Evolutionary conservation across 2,888 invertebrate species (phyloP), one percentile per base, ranked within the genome.

Genomic region (Pyrocoelia pectoralis): DNA sequence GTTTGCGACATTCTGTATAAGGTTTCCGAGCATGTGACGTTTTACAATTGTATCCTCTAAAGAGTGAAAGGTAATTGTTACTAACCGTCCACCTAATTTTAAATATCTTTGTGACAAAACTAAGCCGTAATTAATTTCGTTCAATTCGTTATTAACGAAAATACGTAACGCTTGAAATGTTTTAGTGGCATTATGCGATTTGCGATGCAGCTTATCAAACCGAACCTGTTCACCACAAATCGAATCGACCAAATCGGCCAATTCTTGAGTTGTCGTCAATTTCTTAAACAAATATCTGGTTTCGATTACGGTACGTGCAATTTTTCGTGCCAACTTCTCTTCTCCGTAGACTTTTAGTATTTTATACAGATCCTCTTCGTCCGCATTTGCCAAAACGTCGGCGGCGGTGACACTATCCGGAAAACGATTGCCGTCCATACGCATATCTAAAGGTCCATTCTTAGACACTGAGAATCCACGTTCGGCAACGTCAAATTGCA

Each of bases 141-240:
- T 98, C 0, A 98, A 82, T 83, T 98, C 98, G 79, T 98, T 94
- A 78, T 98, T 98, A 0, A 98, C 94, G 81, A 98, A 97, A 74
- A 98, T 97, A 64, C 98, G 85, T 65, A 98, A 80, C 0, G 97
- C 97, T 84, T 96, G 90, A 82, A 98, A 98, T 0, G 94, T 90
- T 84, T 95, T 96, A 0, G 96, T 97, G 0, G 97, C 97, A 63
- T 87, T 86, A 74, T 97, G 95, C 1, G 90, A 82, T 1, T 86
- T 87, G 65, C 94, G 84, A 59, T 90, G 88, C 6, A 96, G 75
- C 79, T 90, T 91, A 77, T 97, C 95, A 14, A 85, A 74, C 50
- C 89, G 81, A 40, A 83, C 71, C 70, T 87, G 82, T 6, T 80
- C 84, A 0, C 46, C 60, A 51, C 65, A 84, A 46, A 89, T 88